phyloP scores from a whole-genome alignment of 2,888 invertebrate species.

The Altica lythri region DNA sequence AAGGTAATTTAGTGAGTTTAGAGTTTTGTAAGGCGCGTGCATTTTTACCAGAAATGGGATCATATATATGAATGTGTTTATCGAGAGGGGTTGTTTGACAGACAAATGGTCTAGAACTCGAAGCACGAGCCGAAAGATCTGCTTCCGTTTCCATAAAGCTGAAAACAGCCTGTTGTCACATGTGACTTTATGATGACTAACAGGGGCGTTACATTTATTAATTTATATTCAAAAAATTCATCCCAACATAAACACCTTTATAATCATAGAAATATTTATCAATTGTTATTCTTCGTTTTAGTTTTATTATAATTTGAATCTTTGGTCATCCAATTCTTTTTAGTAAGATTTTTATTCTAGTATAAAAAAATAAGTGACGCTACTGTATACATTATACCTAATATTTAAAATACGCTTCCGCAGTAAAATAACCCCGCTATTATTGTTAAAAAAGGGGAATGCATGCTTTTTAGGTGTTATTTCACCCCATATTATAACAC shows the following conservation, averaged over 20 bases:
- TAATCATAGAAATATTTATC: too few species aligned
- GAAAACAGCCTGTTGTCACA: conserved; percentile 58
- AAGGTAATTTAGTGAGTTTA: conserved; percentile 54
- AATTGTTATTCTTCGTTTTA: too few species aligned
- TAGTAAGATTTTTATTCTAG: not conserved
- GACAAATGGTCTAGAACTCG: conserved; percentile 54
- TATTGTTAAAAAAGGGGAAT: conserved; percentile 38
- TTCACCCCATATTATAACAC: conserved; percentile 33
- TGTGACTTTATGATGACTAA: conserved; percentile 39
- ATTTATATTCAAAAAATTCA: not conserved
- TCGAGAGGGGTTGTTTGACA: conserved; percentile 51
- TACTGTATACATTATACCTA: conserved; percentile 42
- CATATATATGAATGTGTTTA: conserved; percentile 53
- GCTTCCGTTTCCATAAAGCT: conserved; percentile 58
- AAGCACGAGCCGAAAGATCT: conserved; percentile 52
- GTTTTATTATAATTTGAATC: too few species aligned
- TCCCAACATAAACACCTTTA: too few species aligned
- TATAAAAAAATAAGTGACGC: conserved; percentile 26
- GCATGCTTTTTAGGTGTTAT: conserved; percentile 32
- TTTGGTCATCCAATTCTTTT: too few species aligned
- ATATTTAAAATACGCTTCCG: conserved; percentile 53
- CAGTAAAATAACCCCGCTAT: conserved; percentile 49
- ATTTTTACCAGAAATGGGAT: conserved; percentile 52
- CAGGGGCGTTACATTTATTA: conserved; percentile 13
- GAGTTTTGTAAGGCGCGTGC: conserved; percentile 50